These are phyloP conservation scores for Gallinago paraguaiae DNA, from an alignment of 2,113 vertebrate genomes.

Conservation along the genomic window DNA sequence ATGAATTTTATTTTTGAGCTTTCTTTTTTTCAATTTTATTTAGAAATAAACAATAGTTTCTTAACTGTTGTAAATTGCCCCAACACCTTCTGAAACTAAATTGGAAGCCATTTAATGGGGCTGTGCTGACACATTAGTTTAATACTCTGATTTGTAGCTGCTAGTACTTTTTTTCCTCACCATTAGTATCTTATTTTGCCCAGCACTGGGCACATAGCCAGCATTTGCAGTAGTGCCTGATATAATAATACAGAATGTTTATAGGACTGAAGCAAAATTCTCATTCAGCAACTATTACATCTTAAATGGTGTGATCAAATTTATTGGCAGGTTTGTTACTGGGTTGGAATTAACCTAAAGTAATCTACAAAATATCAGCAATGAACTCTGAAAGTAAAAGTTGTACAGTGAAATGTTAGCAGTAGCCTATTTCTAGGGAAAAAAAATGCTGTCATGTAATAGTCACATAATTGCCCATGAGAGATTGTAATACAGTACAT, in stretches of 20 bases:
- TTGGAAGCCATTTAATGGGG: neutral
- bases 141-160: neutral
- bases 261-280: neutral
- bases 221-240: neutral
- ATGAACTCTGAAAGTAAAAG: neutral
- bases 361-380: neutral
- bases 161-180: neutral
- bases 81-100: neutral
- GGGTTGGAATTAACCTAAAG: neutral
- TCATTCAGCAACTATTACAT: neutral
- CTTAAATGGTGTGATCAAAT: neutral
- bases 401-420: neutral
- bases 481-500: neutral
- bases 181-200: neutral
- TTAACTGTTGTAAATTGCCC: neutral
- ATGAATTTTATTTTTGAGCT: neutral
- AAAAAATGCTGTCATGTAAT: neutral
- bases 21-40: neutral
- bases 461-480: neutral
- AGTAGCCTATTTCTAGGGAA: constrained; percentile 23
- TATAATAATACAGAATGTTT: neutral
- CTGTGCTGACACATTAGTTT: neutral
- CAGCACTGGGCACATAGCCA: neutral
- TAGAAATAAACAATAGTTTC: neutral
- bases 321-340: neutral